Evolutionary conservation across 1,140 invertebrate genomes (phyloP).

Genomic region (Drosophila tristis): DNA sequence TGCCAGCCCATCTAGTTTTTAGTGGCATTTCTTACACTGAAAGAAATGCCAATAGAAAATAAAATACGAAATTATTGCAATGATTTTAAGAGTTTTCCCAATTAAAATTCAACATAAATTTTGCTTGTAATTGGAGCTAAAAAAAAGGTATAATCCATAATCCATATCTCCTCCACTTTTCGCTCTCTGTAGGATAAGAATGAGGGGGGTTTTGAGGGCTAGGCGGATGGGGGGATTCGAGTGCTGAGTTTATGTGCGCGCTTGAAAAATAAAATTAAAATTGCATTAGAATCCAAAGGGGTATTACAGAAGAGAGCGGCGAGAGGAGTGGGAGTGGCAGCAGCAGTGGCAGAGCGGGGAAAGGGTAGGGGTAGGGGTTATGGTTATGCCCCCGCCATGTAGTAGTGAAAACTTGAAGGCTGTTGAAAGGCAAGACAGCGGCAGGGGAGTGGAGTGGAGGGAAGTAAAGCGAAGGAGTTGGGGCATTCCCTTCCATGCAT

Average conservation of each 20-base stretch:
- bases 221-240: neutral
- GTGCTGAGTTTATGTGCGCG: conserved; percentile 74
- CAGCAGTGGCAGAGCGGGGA: neutral
- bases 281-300: conserved; percentile 79
- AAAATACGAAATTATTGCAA: no score
- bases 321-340: neutral
- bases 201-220: neutral
- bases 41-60: no score
- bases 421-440: conserved; percentile 60
- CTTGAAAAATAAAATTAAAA: conserved; percentile 83
- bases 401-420: conserved; percentile 72
- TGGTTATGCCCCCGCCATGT: conserved; percentile 31
- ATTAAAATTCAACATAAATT: no score
- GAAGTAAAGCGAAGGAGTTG: neutral
- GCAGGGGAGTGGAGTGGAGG: conserved; percentile 7
- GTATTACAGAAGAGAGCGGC: conserved; percentile 50
- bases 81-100: conserved; percentile 15
- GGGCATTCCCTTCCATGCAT: conserved; percentile 37
- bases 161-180: no score
- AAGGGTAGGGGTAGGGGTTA: no score
- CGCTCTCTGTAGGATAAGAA: conserved; percentile 2
- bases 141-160: no score
- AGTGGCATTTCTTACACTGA: conserved; percentile 29
- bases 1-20: conserved; percentile 27
- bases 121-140: no score